Percentiles rank a stretch among this genome's conserved stretches.
phyloP scores from a whole-genome alignment of 2,113 vertebrate genomes.

The Oriolus oriolus region DNA sequence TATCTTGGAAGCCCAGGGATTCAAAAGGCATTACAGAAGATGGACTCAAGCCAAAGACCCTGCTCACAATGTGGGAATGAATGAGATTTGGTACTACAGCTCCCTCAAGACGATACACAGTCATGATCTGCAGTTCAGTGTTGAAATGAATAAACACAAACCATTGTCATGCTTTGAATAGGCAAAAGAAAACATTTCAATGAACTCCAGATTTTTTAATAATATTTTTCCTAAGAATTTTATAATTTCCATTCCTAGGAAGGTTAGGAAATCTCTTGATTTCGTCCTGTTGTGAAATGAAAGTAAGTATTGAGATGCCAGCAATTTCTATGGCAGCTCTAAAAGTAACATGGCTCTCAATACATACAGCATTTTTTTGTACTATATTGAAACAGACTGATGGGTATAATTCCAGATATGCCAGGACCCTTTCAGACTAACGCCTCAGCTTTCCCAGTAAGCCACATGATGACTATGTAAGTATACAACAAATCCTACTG shows the following conservation, averaged over 20 bases:
- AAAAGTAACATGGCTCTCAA: not conserved
- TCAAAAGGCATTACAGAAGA: not conserved
- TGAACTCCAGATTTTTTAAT: not conserved
- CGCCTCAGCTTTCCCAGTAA: not conserved
- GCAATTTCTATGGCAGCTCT: not conserved
- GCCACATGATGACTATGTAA: not conserved
- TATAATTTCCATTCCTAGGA: not conserved
- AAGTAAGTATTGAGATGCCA: not conserved
- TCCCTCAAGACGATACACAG: not conserved
- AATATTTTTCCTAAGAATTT: not conserved
- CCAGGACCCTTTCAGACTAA: not conserved
- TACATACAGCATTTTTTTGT: not conserved
- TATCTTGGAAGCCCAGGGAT: not conserved
- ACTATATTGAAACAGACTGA: not conserved
- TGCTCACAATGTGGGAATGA: conserved; percentile 15
- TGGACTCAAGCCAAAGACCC: not conserved
- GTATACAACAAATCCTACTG: not conserved
- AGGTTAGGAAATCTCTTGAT: not conserved
- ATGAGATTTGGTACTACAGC: conserved; percentile 9
- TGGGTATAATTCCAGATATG: not conserved
- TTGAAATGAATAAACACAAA: conserved; percentile 38
- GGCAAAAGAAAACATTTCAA: not conserved
- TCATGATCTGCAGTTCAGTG: not conserved
- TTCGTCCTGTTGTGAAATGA: not conserved
- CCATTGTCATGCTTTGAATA: conserved; percentile 26